phyloP scores from a whole-genome alignment of 2,113 vertebrate genomes.

The Cichladusa arquata region DNA sequence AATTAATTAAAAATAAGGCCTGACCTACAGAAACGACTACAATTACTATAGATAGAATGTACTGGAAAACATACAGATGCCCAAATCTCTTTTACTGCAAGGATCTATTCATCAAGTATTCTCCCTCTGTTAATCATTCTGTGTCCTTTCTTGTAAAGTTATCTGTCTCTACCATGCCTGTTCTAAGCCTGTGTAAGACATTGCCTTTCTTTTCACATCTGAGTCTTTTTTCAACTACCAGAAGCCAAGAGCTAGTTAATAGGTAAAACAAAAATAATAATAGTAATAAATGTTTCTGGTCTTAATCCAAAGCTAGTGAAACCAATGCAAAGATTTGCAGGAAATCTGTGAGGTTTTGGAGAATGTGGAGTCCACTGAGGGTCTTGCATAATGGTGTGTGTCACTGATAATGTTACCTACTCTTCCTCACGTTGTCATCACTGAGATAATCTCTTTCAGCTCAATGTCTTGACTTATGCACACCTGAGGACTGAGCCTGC shows the following conservation, averaged over 20 bases:
- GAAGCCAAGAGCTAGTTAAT: neutral
- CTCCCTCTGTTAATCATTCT: neutral
- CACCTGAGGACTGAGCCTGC: neutral
- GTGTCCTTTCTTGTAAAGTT: neutral
- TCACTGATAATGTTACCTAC: neutral
- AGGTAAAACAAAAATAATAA: neutral
- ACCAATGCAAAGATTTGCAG: neutral
- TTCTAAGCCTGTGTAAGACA: neutral
- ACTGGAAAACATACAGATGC: neutral
- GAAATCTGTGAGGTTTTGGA: neutral
- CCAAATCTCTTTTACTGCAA: neutral
- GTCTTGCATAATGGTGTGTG: neutral
- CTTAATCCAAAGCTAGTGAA: neutral
- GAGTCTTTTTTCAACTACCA: neutral
- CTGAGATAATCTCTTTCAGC: neutral
- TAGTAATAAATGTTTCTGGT: neutral
- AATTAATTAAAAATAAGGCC: slow-evolving; percentile 34
- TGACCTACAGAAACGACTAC: neutral
- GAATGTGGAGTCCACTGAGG: neutral
- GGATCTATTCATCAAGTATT: neutral
- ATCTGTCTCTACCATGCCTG: neutral
- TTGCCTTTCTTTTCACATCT: neutral
- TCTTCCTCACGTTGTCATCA: rapidly evolving
- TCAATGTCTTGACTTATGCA: neutral
- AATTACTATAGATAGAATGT: neutral